Percentiles rank a stretch among this genome's conserved stretches.
These are phyloP conservation scores for Thalassaphorura encarpata DNA, from an alignment of 1,140 invertebrate genomes.

Conservation along the genomic window DNA sequence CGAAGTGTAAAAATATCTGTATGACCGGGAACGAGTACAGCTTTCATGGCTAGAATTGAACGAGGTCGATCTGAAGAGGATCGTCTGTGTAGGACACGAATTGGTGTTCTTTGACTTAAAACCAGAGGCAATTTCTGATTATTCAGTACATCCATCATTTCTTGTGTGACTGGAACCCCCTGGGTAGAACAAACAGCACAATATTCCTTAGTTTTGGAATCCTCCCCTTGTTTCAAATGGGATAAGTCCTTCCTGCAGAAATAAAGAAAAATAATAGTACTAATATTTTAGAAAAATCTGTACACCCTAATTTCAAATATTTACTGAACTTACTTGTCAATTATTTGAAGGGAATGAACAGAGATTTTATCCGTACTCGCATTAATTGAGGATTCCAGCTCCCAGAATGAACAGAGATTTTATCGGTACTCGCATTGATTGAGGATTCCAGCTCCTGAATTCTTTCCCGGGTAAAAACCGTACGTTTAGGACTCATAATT, in stretches of 20 bases:
- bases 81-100: slow-evolving; percentile 65
- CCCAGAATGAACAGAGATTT: slow-evolving; percentile 49
- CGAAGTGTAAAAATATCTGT: slow-evolving; percentile 57
- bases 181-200: slow-evolving; percentile 56
- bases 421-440: slow-evolving; percentile 49
- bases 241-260: slow-evolving; percentile 52
- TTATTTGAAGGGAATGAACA: background rate
- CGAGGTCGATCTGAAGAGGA: slow-evolving; percentile 54
- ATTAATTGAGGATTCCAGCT: slow-evolving; percentile 56
- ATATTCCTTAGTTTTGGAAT: slow-evolving; percentile 74
- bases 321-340: too few relatives aligned
- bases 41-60: slow-evolving; percentile 25
- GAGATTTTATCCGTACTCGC: slow-evolving; percentile 41
- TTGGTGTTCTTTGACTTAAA: slow-evolving; percentile 60
- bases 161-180: slow-evolving; percentile 34
- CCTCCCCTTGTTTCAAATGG: slow-evolving; percentile 74
- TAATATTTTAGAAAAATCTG: too few relatives aligned
- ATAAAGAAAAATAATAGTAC: too few relatives aligned
- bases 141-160: slow-evolving; percentile 45
- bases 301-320: too few relatives aligned
- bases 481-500: slow-evolving; percentile 55
- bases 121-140: slow-evolving; percentile 35
- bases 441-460: slow-evolving; percentile 46
- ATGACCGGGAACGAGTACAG: slow-evolving; percentile 27
- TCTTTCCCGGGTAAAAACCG: slow-evolving; percentile 43